Conservation (phyloP, 2,797 vertebrate species). For the Phoeniculus purpureus region DNA sequence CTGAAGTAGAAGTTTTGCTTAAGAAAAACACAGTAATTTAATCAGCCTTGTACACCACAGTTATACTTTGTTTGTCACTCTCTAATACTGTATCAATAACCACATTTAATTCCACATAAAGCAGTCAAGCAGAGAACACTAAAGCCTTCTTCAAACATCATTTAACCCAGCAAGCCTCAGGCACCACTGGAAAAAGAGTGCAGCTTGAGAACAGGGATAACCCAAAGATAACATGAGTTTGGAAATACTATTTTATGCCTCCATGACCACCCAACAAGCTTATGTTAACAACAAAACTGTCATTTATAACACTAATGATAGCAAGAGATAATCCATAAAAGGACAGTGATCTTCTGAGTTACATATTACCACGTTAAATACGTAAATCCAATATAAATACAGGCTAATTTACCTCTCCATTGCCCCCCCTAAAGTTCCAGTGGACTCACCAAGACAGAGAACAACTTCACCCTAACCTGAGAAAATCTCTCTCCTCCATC, state of each 20-base stretch:
- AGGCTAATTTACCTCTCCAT: not conserved
- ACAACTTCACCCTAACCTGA: not conserved
- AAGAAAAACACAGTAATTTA: constrained; percentile 48
- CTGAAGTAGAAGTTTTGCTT: not conserved
- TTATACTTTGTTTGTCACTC: constrained; percentile 47
- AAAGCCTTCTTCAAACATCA: constrained; percentile 52
- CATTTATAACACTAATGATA: not conserved
- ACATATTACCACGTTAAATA: not conserved
- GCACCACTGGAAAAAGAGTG: not conserved
- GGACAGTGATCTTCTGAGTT: not conserved
- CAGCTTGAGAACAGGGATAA: not conserved
- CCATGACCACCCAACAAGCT: not conserved
- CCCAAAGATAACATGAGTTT: not conserved
- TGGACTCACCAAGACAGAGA: not conserved
- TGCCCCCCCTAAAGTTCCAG: not conserved
- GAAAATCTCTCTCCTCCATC: not conserved
- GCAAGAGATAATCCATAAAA: not conserved
- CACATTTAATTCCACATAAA: constrained; percentile 55
- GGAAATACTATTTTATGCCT: not conserved
- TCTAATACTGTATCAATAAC: constrained; percentile 45
- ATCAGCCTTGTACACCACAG: constrained; percentile 14
- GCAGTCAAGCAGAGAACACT: constrained; percentile 43
- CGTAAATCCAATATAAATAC: not conserved
- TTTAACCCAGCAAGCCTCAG: constrained; percentile 66
- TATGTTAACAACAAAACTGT: not conserved